These are phyloP conservation scores for Tetragnatha montana DNA, from an alignment of 2,888 invertebrate species.

Conservation along the genomic window DNA sequence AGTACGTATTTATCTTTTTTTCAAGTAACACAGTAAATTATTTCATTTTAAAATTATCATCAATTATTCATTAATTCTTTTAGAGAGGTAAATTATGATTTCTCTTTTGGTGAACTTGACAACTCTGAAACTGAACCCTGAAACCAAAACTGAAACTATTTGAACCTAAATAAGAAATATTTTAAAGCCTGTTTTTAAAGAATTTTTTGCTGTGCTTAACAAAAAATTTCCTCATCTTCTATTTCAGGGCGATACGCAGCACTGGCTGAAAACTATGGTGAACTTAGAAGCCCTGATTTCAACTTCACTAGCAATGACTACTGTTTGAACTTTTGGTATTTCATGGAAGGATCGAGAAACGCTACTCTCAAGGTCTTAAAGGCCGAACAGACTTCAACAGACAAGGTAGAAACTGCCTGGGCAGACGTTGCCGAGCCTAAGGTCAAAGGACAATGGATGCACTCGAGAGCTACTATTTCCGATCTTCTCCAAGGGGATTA, in stretches of 20 bases:
- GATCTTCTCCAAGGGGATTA: constrained; percentile 20
- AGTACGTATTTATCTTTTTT: too few species aligned
- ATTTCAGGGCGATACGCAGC: constrained; percentile 59
- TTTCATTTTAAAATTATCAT: too few species aligned
- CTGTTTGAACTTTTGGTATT: constrained; percentile 71
- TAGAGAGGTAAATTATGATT: too few species aligned
- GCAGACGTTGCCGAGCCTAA: constrained; percentile 51
- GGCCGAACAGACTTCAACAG: background rate
- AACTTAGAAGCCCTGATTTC: constrained; percentile 49
- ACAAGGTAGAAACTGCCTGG: constrained; percentile 24
- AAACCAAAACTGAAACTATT: too few species aligned
- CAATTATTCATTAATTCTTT: too few species aligned
- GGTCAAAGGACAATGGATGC: constrained; percentile 47
- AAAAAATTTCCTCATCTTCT: background rate
- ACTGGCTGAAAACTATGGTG: constrained; percentile 37
- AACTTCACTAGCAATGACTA: constrained; percentile 33
- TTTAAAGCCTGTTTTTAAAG: too few species aligned
- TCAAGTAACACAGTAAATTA: too few species aligned
- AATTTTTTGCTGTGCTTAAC: too few species aligned
- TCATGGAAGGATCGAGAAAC: constrained; percentile 51
- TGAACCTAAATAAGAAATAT: too few species aligned
- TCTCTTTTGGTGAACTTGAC: too few species aligned
- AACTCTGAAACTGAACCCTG: too few species aligned
- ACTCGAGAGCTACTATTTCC: constrained; percentile 38
- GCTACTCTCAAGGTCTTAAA: constrained; percentile 22